Evolutionary conservation across 2,113 vertebrate species (phyloP).

Genomic region (Hippocampus mohnikei): DNA sequence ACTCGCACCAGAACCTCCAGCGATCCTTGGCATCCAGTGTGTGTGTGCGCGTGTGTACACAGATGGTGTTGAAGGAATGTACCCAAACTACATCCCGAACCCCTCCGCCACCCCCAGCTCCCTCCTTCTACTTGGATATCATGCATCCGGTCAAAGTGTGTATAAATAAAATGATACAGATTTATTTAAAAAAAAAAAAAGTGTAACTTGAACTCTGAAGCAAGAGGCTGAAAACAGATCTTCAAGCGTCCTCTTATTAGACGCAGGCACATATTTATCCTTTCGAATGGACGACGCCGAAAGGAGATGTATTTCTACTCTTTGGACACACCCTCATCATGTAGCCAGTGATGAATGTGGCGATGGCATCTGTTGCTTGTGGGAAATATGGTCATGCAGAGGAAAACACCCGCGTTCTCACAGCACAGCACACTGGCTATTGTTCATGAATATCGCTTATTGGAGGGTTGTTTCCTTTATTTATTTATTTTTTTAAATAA

Average conservation of each 20-base stretch:
- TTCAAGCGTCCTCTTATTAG: neutral
- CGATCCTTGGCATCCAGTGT: slow-evolving; percentile 43
- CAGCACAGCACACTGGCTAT: too few species aligned
- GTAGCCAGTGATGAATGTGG: neutral
- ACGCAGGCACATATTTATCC: neutral
- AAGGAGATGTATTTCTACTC: neutral
- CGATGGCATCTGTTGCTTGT: neutral
- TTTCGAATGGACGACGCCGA: neutral
- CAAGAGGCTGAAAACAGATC: neutral
- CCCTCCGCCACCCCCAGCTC: too few species aligned
- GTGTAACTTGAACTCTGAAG: slow-evolving; percentile 5
- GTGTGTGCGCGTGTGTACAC: slow-evolving; percentile 11
- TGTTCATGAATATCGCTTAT: too few species aligned
- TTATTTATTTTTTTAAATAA: too few species aligned
- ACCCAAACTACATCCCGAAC: neutral
- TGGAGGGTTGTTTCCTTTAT: too few species aligned
- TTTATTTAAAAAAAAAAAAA: neutral
- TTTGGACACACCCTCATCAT: neutral
- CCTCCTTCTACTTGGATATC: neutral
- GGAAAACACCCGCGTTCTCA: too few species aligned
- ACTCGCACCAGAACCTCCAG: slow-evolving; percentile 43
- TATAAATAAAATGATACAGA: slow-evolving; percentile 14
- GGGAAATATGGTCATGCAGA: neutral
- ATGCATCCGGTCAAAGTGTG: neutral
- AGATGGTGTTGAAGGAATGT: slow-evolving; percentile 24